Conservation (phyloP, 2,113 vertebrate species). For the Channa argus region DNA sequence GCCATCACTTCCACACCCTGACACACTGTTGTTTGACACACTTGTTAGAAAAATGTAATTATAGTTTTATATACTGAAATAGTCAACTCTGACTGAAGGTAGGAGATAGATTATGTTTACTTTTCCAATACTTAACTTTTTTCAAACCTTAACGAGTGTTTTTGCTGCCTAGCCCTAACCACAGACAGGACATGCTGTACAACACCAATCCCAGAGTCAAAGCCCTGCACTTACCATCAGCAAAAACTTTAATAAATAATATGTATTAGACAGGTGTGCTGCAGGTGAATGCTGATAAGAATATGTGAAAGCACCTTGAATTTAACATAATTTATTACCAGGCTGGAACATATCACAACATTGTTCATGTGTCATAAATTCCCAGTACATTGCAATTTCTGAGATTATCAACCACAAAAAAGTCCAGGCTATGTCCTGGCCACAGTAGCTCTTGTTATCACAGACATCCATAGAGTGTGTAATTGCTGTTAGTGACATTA, state of each 20-base stretch:
- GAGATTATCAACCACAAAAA: no score
- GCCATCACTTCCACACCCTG: no score
- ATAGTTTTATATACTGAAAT: neutral
- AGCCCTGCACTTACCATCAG: neutral
- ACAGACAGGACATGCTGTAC: no score
- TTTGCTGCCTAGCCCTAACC: no score
- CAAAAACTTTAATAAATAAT: neutral
- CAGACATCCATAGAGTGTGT: constrained; percentile 26
- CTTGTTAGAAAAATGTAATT: no score
- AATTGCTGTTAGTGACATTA: constrained; percentile 65
- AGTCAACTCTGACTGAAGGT: neutral
- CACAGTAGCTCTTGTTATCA: constrained; percentile 15
- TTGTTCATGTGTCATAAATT: neutral
- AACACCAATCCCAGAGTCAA: no score
- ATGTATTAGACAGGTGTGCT: neutral
- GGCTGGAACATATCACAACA: neutral
- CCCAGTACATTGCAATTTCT: neutral
- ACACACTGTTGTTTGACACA: no score
- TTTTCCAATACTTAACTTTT: no score
- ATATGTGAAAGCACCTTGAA: neutral
- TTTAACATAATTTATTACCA: constrained; percentile 1
- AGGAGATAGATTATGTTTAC: no score
- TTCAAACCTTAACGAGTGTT: no score
- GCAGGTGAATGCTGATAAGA: neutral
- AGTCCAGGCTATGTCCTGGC: neutral